phyloP scores from a whole-genome alignment of 2,113 vertebrate genomes.

The Lampris megalopsis region DNA sequence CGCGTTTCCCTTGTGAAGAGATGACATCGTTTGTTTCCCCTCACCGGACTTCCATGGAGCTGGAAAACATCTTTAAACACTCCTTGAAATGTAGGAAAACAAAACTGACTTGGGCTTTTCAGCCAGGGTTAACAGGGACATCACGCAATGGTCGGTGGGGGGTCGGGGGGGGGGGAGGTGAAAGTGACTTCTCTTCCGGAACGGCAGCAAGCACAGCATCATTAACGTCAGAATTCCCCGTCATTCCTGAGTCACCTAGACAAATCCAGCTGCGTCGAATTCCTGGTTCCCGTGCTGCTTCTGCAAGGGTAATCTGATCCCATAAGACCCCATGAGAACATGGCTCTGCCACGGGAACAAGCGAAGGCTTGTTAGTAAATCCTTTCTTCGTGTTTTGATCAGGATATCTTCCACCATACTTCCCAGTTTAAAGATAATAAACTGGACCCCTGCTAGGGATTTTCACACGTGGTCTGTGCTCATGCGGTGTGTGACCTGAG shows the following conservation, averaged over 20 bases:
- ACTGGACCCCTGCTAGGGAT: too few relatives aligned
- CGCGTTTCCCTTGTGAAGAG: too few relatives aligned
- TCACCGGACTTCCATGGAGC: neutral
- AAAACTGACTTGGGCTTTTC: slow-evolving; percentile 53
- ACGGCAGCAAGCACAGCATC: slow-evolving; percentile 27
- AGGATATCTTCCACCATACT: neutral
- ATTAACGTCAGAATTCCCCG: slow-evolving; percentile 51
- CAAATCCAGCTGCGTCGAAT: slow-evolving; percentile 53
- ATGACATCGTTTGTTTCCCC: neutral
- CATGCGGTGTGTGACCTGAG: neutral
- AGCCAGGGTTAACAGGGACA: slow-evolving; percentile 10
- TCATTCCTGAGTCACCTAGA: slow-evolving; percentile 69
- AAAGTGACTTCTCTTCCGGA: slow-evolving; percentile 12
- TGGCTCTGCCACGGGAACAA: neutral
- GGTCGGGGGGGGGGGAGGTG: neutral
- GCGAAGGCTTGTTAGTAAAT: neutral
- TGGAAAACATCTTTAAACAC: neutral
- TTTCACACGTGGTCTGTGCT: neutral
- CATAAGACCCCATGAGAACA: neutral
- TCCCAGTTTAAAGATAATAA: neutral
- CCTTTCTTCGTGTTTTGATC: neutral
- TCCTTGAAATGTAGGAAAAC: neutral
- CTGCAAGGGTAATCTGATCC: slow-evolving; percentile 54
- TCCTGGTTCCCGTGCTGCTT: slow-evolving; percentile 62
- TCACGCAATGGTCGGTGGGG: slow-evolving; percentile 17